Base-by-base conservation (phyloP, 2,797 vertebrate species). In the Diplodus sargus region DNA sequence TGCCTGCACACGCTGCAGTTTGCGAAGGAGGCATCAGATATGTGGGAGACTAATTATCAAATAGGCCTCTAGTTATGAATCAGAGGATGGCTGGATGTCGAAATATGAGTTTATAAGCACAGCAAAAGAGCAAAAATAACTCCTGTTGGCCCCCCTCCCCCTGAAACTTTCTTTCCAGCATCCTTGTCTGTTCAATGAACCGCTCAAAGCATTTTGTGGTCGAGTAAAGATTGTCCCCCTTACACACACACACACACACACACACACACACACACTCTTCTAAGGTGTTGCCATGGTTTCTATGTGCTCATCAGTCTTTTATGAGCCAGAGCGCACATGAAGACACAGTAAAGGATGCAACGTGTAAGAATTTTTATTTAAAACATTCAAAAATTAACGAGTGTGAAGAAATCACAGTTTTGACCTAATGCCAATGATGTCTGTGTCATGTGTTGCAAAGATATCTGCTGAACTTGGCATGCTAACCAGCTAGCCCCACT, bases 201-300 rank as follows among this genome's bases (percentile, higher is more conserved):
- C 43, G 22, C 43, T 79, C 25, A 2, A 80, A 45, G 23, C 8
- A 51, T 82, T 78, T 30, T 59, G 60, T 63, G 12, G 52, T 78
- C 22, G n/a, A n/a, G 51, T 61, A 70, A 59, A 73, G 5, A 64
- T 60, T 52, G 43, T 25, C 59, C 17, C 22, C 22, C 28, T 2
- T 16, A 25, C 25, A 15, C 23, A 7, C 20, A 25, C 25, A 13
- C 23, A 25, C 25, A 25, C 20, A 25, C 25, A 15, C 23, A 7
- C 20, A 25, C 25, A 13, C 23, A 34, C 30, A 34, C 43, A 63
- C 49, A n/a, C 64, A 30, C 49, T 52, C 64, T 16, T 39, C 4
- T 76, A 49, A 60, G 25, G 68, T 28, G 83, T 87, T 90, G 64
- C 78, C 68, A 85, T 90, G 75, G 82, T 85, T 85, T 83, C 68